Conservation (phyloP, 2,797 vertebrate genomes). For the Eptatretus atami region DNA sequence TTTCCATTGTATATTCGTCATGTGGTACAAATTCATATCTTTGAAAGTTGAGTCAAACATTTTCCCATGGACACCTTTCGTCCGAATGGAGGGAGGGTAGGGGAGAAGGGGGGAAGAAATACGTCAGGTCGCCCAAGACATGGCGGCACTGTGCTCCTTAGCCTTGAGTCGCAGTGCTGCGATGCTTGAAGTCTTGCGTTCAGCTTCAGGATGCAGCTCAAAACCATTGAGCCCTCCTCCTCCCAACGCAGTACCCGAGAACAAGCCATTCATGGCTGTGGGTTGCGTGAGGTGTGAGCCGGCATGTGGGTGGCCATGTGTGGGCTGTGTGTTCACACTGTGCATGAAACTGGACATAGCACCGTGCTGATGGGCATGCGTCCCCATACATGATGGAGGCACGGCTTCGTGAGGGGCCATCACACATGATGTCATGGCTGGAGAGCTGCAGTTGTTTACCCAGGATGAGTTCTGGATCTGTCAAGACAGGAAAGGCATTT, state of each 20-base stretch:
- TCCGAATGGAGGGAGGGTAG: slow-evolving; percentile 6
- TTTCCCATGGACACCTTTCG: not conserved
- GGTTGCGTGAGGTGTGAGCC: not conserved
- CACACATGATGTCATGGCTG: slow-evolving; percentile 64
- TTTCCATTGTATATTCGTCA: too few species aligned
- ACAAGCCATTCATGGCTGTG: slow-evolving; percentile 42
- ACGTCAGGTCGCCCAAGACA: slow-evolving; percentile 91
- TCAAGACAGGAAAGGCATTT: not conserved
- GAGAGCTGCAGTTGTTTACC: slow-evolving; percentile 48
- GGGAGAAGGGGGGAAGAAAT: too few species aligned
- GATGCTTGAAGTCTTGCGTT: slow-evolving; percentile 92
- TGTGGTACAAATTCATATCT: too few species aligned
- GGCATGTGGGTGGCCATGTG: slow-evolving; percentile 20
- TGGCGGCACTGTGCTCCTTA: slow-evolving; percentile 96
- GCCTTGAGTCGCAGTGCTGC: slow-evolving; percentile 89
- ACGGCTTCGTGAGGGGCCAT: slow-evolving; percentile 59
- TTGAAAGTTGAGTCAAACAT: too few species aligned
- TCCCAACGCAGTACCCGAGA: slow-evolving; percentile 37
- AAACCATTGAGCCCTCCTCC: slow-evolving; percentile 52
- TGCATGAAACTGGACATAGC: slow-evolving; percentile 67
- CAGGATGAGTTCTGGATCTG: slow-evolving; percentile 96
- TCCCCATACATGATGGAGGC: slow-evolving; percentile 75
- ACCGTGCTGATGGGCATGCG: slow-evolving; percentile 49
- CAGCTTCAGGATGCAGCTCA: slow-evolving; percentile 73
- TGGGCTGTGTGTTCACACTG: slow-evolving; percentile 24